Conservation (phyloP, 2,113 vertebrate genomes). For the Oryzias woworae region DNA sequence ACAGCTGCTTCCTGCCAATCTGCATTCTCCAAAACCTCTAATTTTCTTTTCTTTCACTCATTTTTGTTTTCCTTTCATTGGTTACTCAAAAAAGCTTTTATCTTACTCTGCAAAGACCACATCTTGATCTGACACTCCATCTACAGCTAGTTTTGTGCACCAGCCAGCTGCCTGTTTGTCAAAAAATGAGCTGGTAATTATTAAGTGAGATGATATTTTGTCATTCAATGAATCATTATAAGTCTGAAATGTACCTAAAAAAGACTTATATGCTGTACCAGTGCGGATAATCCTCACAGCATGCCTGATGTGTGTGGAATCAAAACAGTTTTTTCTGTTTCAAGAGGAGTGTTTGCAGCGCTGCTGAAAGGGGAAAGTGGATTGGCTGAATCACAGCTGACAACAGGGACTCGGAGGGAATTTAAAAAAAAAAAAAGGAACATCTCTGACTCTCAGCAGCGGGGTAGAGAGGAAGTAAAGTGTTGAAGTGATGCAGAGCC, state of each 20-base stretch:
- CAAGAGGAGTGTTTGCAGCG: too few species aligned
- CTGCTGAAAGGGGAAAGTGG: slow-evolving; percentile 3
- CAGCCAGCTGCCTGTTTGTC: too few species aligned
- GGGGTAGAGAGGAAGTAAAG: slow-evolving; percentile 40
- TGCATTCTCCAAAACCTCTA: background rate
- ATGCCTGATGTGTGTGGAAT: too few species aligned
- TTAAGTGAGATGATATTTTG: too few species aligned
- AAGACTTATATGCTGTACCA: too few species aligned
- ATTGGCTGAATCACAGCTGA: slow-evolving; percentile 37
- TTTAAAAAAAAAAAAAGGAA: slow-evolving; percentile 39
- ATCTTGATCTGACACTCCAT: background rate
- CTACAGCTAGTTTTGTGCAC: too few species aligned
- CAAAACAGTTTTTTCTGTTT: too few species aligned
- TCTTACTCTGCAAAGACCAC: background rate
- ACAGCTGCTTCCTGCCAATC: background rate
- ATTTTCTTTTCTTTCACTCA: background rate
- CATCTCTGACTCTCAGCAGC: slow-evolving; percentile 27
- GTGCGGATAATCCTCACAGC: too few species aligned
- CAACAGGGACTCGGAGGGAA: slow-evolving; percentile 18
- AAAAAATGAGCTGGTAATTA: too few species aligned
- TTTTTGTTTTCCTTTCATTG: background rate
- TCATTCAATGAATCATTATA: too few species aligned
- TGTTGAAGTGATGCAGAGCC: slow-evolving; percentile 40
- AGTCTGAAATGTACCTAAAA: too few species aligned
- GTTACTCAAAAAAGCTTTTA: background rate